A percentile compares a stretch with the other conserved stretches of the same genome.
Evolutionary conservation across 2,113 vertebrate species (phyloP).

Genomic region (Calonectris borealis): DNA sequence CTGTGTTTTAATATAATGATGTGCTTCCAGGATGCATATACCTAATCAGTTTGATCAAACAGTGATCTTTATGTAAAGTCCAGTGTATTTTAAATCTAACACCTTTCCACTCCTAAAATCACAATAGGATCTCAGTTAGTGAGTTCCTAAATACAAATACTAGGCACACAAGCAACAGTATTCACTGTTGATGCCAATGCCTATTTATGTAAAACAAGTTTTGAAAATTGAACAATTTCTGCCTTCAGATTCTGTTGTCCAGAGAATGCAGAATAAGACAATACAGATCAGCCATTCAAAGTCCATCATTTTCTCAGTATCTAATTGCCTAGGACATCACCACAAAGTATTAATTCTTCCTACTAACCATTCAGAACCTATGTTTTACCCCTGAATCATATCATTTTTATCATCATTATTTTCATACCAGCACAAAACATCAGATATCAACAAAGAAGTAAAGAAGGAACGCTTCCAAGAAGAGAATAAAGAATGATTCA

Average conservation of each 20-base stretch:
- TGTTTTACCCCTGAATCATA: background rate
- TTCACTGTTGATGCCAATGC: background rate
- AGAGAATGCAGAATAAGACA: background rate
- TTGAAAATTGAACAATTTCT: background rate
- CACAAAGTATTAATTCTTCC: background rate
- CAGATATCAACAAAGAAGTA: background rate
- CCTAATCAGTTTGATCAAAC: background rate
- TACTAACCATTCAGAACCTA: background rate
- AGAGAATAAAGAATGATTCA: constrained; percentile 28
- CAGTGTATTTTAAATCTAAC: background rate
- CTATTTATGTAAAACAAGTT: background rate
- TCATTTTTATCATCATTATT: background rate
- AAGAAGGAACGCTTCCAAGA: background rate
- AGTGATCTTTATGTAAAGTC: background rate
- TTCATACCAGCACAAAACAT: background rate
- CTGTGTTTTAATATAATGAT: background rate
- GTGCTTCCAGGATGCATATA: background rate
- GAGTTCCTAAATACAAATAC: background rate
- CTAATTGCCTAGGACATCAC: background rate
- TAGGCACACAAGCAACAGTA: background rate
- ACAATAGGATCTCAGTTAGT: background rate
- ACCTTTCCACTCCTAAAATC: background rate
- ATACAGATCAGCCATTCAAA: background rate
- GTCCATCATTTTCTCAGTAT: background rate
- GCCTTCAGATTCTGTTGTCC: background rate